Base-by-base conservation (phyloP, 2,113 vertebrate species). In the Melanotaenia duboulayi region DNA sequence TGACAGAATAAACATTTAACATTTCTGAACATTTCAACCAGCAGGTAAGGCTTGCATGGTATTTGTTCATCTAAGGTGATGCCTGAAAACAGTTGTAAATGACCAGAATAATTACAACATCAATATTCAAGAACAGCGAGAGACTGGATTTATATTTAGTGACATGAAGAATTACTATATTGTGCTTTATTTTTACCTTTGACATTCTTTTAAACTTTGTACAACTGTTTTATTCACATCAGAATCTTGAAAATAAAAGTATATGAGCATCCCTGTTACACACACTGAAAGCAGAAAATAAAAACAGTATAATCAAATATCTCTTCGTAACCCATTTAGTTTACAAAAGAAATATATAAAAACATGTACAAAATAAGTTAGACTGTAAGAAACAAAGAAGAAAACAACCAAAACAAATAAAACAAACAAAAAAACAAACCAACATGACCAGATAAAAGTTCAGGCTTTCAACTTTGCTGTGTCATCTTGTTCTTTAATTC, bases 351-450 rank as follows among this genome's bases (percentile, higher is more conserved):
- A 58, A 51, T 73, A 58, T 71, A 63, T 72, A 77, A 32, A 81
- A 55, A 60, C 35, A 86, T 61, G 28, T 77, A 80, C 68, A 85
- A 19, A 82, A 82, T 85, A 90, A 85, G 19, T 87, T 85, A 89
- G 12, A 74, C 25, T 71, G 12, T 79, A 77, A 75, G 63, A 75
- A 83, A 71, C 20, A 42, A 56, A 70, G 2, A 19, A 52, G 14
- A 64, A 71, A 76, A 19, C 12, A 63, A 11, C 20, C n/a, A n/a
- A n/a, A n/a, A n/a, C n/a, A n/a, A 54, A 44, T 76, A 55, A 67
- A 28, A 28, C 28, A 65, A 2, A 52, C 37, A 48, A 12, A 74
- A 70, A 65, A 39, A n/a, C n/a, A n/a, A n/a, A n/a, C n/a, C 19
- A 65, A 46, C 59, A 73, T 16, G 44, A 22, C 3, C 14, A 57